Evolutionary conservation across 2,113 vertebrate species (phyloP).

Genomic region (Pseudorhombus dupliciocellatus): DNA sequence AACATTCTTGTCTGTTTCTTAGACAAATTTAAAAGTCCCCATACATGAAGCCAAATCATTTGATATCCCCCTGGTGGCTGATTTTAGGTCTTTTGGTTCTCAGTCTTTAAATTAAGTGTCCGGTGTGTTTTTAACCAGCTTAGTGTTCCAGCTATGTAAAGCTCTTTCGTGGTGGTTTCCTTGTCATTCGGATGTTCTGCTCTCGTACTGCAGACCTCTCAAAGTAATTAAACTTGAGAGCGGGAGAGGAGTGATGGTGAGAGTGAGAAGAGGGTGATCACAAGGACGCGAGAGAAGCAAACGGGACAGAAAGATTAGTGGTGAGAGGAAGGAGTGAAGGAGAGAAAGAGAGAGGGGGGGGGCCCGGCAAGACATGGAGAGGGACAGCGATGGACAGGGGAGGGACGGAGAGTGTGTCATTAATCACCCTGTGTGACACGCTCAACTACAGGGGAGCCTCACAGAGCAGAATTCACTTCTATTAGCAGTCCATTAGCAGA

Average conservation of each 20-base stretch:
- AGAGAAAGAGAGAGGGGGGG: slow-evolving; percentile 14
- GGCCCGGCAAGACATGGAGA: slow-evolving; percentile 41
- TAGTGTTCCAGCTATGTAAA: slow-evolving; percentile 26
- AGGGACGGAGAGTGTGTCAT: slow-evolving; percentile 75
- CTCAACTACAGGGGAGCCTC: slow-evolving; percentile 75
- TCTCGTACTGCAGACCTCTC: slow-evolving; percentile 1
- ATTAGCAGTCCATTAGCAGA: slow-evolving; percentile 86
- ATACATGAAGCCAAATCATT: too few relatives aligned
- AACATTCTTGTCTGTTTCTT: neutral
- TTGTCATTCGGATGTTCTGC: slow-evolving; percentile 26
- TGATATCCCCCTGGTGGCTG: too few relatives aligned
- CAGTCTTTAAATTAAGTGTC: too few relatives aligned
- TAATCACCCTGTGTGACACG: slow-evolving; percentile 80
- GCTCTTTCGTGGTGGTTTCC: slow-evolving; percentile 13
- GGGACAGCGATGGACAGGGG: slow-evolving; percentile 61
- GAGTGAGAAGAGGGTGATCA: slow-evolving; percentile 34
- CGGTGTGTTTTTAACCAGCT: neutral
- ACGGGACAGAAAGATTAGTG: slow-evolving; percentile 42
- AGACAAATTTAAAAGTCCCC: too few relatives aligned
- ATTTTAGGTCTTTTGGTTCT: too few relatives aligned
- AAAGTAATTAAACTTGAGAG: slow-evolving; percentile 36
- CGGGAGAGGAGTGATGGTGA: neutral
- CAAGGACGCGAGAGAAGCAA: slow-evolving; percentile 51
- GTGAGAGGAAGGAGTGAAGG: slow-evolving; percentile 7
- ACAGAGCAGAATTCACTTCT: slow-evolving; percentile 75